Conservation (phyloP, 2,888 invertebrate genomes). For the Elegia similella region DNA sequence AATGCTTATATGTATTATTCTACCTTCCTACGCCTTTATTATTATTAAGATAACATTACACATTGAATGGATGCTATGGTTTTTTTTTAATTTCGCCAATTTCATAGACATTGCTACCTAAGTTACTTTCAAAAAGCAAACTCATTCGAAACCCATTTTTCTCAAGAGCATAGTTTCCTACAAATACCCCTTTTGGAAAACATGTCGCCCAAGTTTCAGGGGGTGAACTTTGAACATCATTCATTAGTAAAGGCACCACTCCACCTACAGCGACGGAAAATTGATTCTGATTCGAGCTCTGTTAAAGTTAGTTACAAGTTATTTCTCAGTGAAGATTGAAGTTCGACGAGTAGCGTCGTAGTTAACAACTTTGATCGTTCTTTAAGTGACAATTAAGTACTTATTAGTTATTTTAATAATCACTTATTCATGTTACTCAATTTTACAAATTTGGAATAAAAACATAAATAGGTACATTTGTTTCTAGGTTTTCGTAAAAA, state of each 20-base stretch:
- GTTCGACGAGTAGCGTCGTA: constrained; percentile 1
- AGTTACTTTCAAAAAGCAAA: constrained; percentile 4
- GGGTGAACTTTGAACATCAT: constrained; percentile 17
- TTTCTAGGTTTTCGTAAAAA: no score
- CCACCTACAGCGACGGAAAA: constrained; percentile 12
- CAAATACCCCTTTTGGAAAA: constrained; percentile 18
- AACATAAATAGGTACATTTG: no score
- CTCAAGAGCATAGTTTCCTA: constrained; percentile 14
- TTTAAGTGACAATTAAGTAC: not conserved
- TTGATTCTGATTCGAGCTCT: constrained; percentile 8
- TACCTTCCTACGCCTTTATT: not conserved
- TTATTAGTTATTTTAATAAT: not conserved
- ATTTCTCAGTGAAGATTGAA: constrained; percentile 2
- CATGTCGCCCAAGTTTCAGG: constrained; percentile 14
- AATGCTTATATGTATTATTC: no score
- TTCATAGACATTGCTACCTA: not conserved
- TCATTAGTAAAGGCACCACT: constrained; percentile 17
- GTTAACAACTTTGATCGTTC: constrained; percentile 1
- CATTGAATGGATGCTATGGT: no score
- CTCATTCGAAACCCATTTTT: constrained; percentile 13
- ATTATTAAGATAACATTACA: not conserved
- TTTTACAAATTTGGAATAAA: no score
- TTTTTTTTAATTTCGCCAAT: no score
- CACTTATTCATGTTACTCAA: not conserved
- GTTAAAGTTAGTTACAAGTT: constrained; percentile 2